A percentile compares a stretch with the other conserved stretches of the same genome.
phyloP scores from a whole-genome alignment of 1,140 invertebrate species.

The Ptiloglossa arizonensis region DNA sequence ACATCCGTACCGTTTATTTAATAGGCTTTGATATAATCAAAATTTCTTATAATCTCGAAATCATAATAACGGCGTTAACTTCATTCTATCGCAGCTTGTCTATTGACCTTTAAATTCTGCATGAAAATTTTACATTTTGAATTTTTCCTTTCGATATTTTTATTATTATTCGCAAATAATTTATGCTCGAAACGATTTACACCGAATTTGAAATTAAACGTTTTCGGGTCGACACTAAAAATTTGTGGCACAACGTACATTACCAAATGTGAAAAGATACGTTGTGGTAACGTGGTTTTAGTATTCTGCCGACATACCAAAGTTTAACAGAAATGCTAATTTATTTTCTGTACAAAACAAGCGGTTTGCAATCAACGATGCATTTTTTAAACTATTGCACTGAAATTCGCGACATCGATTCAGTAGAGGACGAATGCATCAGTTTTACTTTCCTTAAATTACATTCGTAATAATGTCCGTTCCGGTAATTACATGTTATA shows the following conservation, averaged over 20 bases:
- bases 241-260: too few species aligned
- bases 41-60: conserved; percentile 17
- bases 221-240: neutral
- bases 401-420: neutral
- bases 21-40: conserved; percentile 22
- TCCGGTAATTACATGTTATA: too few species aligned
- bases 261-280: neutral
- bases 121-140: neutral
- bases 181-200: neutral
- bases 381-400: neutral
- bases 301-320: neutral
- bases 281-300: neutral
- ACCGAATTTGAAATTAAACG: neutral
- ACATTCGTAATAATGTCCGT: neutral
- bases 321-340: neutral
- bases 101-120: neutral
- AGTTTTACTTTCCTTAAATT: neutral
- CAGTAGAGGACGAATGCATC: too few species aligned
- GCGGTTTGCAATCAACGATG: too few species aligned
- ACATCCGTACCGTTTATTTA: conserved; percentile 16
- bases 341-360: neutral
- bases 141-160: neutral
- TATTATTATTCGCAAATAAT: too few species aligned
- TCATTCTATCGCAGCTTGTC: neutral
- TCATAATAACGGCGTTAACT: neutral